A percentile compares a stretch with the other conserved stretches of the same genome.
Conservation (phyloP, 2,888 invertebrate species). For the Aspidiotus rigidus region DNA sequence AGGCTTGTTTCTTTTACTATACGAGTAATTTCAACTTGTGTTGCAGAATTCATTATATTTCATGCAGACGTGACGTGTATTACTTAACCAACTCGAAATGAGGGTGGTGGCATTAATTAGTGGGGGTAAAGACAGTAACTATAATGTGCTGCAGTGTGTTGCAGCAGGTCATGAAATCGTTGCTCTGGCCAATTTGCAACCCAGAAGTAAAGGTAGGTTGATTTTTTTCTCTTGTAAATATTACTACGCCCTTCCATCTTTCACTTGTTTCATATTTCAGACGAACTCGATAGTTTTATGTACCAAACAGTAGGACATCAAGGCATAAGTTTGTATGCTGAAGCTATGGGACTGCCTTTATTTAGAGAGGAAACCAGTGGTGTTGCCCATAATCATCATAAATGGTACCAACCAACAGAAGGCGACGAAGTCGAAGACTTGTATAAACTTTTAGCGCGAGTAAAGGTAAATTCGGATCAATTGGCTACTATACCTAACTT, state of each 20-base stretch:
- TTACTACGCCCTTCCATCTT: not conserved
- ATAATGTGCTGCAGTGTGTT: slow-evolving; percentile 96
- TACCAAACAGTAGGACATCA: slow-evolving; percentile 98
- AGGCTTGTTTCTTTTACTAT: no score
- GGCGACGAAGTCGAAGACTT: slow-evolving; percentile 97
- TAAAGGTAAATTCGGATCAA: slow-evolving; percentile 52
- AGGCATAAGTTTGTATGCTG: slow-evolving; percentile 80
- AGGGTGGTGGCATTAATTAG: slow-evolving; percentile 82
- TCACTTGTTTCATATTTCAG: slow-evolving; percentile 40
- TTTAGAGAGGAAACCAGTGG: slow-evolving; percentile 79
- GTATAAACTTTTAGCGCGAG: slow-evolving; percentile 64
- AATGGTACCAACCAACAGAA: slow-evolving; percentile 67
- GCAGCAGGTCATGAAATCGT: slow-evolving; percentile 91
- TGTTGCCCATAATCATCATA: slow-evolving; percentile 65
- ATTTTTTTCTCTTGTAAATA: slow-evolving; percentile 7
- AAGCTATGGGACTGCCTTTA: slow-evolving; percentile 87
- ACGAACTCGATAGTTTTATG: slow-evolving; percentile 96
- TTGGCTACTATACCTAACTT: not conserved
- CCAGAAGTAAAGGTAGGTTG: slow-evolving; percentile 64
- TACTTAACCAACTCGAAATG: slow-evolving; percentile 50
- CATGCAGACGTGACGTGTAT: not conserved
- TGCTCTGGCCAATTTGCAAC: slow-evolving; percentile 90
- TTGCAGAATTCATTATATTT: slow-evolving; percentile 5
- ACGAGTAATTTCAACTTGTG: not conserved
- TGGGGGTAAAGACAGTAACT: slow-evolving; percentile 99